Evolutionary conservation across 1,140 invertebrate species (phyloP), one percentile per base, ranked within the genome.

Genomic region (Prorops nasuta): DNA sequence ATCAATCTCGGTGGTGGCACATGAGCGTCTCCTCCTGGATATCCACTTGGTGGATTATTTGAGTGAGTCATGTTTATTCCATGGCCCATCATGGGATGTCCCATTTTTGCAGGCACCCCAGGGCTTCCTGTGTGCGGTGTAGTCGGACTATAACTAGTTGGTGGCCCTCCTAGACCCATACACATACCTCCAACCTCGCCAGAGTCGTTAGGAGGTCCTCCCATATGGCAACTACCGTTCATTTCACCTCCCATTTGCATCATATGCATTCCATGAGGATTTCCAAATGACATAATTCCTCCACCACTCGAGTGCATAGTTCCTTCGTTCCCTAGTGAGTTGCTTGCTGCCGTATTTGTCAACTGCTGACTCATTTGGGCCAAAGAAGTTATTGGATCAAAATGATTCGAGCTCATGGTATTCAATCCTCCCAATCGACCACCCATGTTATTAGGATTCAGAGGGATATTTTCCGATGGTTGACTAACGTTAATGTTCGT

Each of bases 351-450:
- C 31, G 83, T 86, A 61, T 87, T 92, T 2, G 91, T 92, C 17
- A 95, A 70, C 64, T 94, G 91, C 63, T 95, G 92, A 41, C 89
- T 92, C 93, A 95, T 96, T 71, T 95, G 92, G 17, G 92, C 91
- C 61, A 95, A 81, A 3, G 93, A 96, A 12, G 92, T 91, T 55
- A 96, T 95, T 0, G 93, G 92, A 79, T 96, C 93, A 72, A 95
- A 95, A 61, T 84, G 85, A 43, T 83, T 81, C 10, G 79, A 61
- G 62, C 81, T 84, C 61, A 81, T 81, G 47, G 78, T 80, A 21
- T 77, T 76, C 34, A 81, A 71, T 38, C 53, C 57, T 6, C 64
- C 67, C 22, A 76, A 56, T 40, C 76, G 62, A 79, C 79, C 83
- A 37, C 82, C 83, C 51, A 85, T 82, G 58, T 86, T 79, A 73